Conservation (phyloP, 2,888 invertebrate species). For the Cremastobaeus sp. region DNA sequence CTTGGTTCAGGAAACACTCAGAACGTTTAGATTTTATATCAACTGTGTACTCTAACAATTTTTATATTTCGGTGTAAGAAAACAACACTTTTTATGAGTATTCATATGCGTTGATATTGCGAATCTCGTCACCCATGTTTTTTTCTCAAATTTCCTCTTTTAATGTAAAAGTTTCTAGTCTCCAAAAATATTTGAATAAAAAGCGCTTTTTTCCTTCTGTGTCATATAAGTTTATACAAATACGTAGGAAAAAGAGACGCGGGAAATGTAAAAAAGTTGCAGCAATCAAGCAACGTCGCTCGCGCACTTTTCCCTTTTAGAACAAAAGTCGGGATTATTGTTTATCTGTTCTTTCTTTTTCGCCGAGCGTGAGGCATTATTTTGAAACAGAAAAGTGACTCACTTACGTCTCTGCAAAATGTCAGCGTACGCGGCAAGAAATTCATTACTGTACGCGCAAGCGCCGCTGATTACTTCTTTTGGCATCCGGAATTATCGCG, state of each 20-base stretch:
- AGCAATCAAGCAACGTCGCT: conserved; percentile 55
- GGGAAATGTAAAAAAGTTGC: conserved; percentile 47
- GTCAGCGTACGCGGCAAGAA: conserved; percentile 27
- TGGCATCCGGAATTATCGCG: conserved; percentile 19
- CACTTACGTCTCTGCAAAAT: conserved; percentile 52
- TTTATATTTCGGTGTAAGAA: no score
- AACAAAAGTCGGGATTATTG: conserved; percentile 59
- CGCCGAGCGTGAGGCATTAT: conserved; percentile 32
- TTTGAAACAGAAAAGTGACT: conserved; percentile 53
- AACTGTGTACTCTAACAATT: no score
- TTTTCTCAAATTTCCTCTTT: no score
- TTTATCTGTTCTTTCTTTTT: conserved; percentile 48
- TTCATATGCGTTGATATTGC: no score
- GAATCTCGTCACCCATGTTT: no score
- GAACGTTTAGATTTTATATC: no score
- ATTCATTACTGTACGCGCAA: conserved; percentile 42
- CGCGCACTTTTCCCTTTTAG: conserved; percentile 48
- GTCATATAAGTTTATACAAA: conserved; percentile 28
- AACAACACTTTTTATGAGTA: no score
- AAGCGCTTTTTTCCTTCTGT: conserved; percentile 13
- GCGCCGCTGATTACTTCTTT: conserved; percentile 14
- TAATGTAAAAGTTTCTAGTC: no score
- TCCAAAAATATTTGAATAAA: no score
- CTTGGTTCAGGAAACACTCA: no score
- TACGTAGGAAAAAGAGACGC: conserved; percentile 26